A percentile compares a stretch with the other conserved stretches of the same genome.
Conservation (phyloP, 2,113 vertebrate species). For the Lycaon pictus region DNA sequence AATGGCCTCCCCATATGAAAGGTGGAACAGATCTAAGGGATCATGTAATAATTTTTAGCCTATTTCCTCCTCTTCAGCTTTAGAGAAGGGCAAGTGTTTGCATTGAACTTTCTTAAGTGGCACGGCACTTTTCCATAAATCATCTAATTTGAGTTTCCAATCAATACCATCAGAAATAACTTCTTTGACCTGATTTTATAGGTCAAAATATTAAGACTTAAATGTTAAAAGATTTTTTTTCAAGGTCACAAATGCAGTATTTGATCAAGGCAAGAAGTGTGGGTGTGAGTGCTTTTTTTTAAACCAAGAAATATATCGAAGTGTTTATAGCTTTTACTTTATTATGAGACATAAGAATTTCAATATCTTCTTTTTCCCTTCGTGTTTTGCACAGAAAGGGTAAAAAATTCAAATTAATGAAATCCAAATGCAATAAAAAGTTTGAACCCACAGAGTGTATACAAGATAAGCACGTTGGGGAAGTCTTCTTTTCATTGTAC, state of each 20-base stretch:
- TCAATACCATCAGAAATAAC: neutral
- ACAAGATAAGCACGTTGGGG: neutral
- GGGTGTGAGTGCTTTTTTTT: neutral
- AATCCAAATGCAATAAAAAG: neutral
- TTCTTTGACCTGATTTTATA: neutral
- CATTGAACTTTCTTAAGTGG: neutral
- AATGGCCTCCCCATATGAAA: neutral
- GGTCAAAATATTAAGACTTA: neutral
- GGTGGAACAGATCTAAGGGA: neutral
- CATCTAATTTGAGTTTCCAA: neutral
- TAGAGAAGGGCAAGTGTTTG: neutral
- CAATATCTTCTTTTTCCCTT: neutral
- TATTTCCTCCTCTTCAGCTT: neutral
- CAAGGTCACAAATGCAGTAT: neutral
- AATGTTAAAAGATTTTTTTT: neutral
- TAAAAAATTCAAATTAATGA: conserved; percentile 34
- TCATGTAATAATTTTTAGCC: neutral
- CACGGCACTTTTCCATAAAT: neutral
- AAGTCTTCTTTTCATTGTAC: neutral
- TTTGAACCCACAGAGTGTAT: neutral
- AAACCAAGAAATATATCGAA: neutral
- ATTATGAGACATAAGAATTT: neutral
- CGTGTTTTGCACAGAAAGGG: neutral
- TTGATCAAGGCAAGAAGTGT: neutral
- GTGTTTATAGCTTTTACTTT: conserved; percentile 14